A percentile compares a stretch with the other conserved stretches of the same genome.
Evolutionary conservation across 2,888 invertebrate species (phyloP).

Genomic region (Sphinx pinastri): DNA sequence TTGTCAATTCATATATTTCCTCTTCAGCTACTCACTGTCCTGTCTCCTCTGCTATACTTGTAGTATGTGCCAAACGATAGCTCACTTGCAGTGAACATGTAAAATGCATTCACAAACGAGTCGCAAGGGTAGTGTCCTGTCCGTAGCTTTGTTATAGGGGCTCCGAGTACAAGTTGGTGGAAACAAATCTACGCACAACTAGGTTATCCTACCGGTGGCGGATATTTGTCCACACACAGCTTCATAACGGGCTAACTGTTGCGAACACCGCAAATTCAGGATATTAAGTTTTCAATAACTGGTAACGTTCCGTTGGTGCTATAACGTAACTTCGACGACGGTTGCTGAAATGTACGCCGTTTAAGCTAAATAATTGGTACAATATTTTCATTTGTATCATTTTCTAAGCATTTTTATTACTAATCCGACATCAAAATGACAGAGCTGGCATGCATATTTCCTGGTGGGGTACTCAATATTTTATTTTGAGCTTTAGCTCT

Average conservation of each 20-base stretch:
- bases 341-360: slow-evolving; percentile 18
- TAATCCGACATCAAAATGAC: no score
- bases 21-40: no score
- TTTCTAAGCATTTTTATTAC: no score
- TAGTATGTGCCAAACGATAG: no score
- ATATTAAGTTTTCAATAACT: slow-evolving; percentile 57
- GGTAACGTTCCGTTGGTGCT: slow-evolving; percentile 11
- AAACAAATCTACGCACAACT: slow-evolving; percentile 56
- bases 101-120: slow-evolving; percentile 27
- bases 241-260: slow-evolving; percentile 34
- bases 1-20: no score
- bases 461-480: no score
- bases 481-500: no score
- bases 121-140: slow-evolving; percentile 31
- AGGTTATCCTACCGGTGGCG: slow-evolving; percentile 54
- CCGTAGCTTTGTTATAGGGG: slow-evolving; percentile 43
- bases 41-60: no score
- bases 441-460: no score
- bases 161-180: slow-evolving; percentile 50
- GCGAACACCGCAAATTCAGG: slow-evolving; percentile 41
- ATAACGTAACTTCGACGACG: slow-evolving; percentile 27
- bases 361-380: neutral
- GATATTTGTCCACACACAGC: slow-evolving; percentile 49
- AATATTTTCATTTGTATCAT: no score
- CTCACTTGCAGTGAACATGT: neutral